A percentile compares a stretch with the other conserved stretches of the same genome.
phyloP scores from a whole-genome alignment of 2,888 invertebrate species.

The Drosophila buzzatii region DNA sequence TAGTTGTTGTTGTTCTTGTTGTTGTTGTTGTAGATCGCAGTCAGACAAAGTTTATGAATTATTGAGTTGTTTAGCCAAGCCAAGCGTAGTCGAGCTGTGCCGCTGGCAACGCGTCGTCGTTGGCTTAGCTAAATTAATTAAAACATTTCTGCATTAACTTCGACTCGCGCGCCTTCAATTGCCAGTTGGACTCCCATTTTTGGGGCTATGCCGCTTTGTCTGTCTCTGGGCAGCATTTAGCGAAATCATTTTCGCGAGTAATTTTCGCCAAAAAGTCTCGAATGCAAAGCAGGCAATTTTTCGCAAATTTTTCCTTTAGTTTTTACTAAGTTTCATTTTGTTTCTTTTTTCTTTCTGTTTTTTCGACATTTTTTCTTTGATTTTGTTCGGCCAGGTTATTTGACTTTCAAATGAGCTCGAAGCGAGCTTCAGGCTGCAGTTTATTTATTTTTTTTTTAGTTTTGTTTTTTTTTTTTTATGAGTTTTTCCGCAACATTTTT shows the following conservation, averaged over 20 bases:
- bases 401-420: constrained; percentile 76
- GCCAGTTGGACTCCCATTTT: constrained; percentile 49
- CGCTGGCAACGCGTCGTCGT: constrained; percentile 31
- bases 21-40: constrained; percentile 8
- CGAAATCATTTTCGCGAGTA: constrained; percentile 63
- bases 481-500: constrained; percentile 78
- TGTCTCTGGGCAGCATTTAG: constrained; percentile 50
- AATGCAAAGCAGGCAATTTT: constrained; percentile 77
- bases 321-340: constrained; percentile 52
- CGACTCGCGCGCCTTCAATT: constrained; percentile 20
- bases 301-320: constrained; percentile 46
- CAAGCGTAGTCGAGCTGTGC: constrained; percentile 3
- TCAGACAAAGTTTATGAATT: constrained; percentile 67
- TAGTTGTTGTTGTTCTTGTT: constrained; percentile 10
- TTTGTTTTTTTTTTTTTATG: constrained; percentile 50
- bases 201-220: not conserved
- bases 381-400: constrained; percentile 65
- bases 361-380: constrained; percentile 32
- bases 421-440: constrained; percentile 57
- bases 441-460: constrained; percentile 20
- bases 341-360: constrained; percentile 22
- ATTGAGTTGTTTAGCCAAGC: constrained; percentile 63
- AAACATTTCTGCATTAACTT: constrained; percentile 77
- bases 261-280: constrained; percentile 60
- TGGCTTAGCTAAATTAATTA: constrained; percentile 70